These are phyloP conservation scores for Triplophysa bombifrons DNA, from an alignment of 2,797 vertebrate species.

Conservation along the genomic window DNA sequence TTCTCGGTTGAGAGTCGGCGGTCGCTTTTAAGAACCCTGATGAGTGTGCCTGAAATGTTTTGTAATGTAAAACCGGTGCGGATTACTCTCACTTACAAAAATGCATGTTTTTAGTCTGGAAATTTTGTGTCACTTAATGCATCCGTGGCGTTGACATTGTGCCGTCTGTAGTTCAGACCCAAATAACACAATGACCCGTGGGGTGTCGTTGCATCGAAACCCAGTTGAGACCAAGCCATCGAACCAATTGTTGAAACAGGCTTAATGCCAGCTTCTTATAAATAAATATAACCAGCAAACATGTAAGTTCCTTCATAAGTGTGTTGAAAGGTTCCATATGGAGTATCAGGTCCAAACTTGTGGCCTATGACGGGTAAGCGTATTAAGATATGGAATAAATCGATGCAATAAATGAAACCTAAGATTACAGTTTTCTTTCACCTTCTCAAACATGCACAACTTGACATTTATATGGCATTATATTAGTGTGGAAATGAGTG, in stretches of 20 bases:
- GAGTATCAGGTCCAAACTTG: conserved; percentile 45
- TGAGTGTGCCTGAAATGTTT: not conserved
- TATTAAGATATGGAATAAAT: conserved; percentile 23
- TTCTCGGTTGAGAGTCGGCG: not conserved
- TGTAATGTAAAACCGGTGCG: too few relatives aligned
- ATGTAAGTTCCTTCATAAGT: conserved; percentile 55
- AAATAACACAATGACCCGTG: not conserved
- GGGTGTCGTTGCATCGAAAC: not conserved
- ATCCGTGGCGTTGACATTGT: too few relatives aligned
- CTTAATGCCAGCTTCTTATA: conserved; percentile 56
- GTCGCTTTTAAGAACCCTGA: not conserved
- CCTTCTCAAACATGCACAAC: conserved; percentile 46
- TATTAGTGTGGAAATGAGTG: conserved; percentile 47
- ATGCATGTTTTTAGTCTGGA: too few relatives aligned
- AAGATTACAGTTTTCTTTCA: conserved; percentile 33
- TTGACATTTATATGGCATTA: conserved; percentile 50
- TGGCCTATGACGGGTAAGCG: conserved; percentile 46
- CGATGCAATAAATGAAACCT: conserved; percentile 38
- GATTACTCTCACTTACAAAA: too few relatives aligned
- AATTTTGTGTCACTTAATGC: too few relatives aligned
- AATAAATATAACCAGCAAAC: conserved; percentile 52
- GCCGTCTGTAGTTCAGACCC: not conserved
- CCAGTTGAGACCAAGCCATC: not conserved
- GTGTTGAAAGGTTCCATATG: conserved; percentile 51
- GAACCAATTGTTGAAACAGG: not conserved